These are phyloP conservation scores for Corapipo altera DNA, from an alignment of 2,113 vertebrate species.

Conservation along the genomic window DNA sequence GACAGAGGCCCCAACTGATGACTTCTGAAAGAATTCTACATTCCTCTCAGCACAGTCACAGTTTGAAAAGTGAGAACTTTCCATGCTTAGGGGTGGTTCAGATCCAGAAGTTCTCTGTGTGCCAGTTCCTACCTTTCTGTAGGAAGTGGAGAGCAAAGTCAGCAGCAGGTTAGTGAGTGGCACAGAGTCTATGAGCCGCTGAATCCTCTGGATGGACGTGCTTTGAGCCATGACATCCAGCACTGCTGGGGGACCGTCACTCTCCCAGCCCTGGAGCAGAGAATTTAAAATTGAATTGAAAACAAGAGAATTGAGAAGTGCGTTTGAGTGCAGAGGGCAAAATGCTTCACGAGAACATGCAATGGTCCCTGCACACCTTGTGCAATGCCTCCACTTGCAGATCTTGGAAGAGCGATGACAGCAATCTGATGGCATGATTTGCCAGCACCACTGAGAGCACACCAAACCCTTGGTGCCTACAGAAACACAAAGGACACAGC, in stretches of 20 bases:
- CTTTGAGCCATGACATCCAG: slow-evolving; percentile 96
- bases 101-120: not conserved
- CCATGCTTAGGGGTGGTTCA: not conserved
- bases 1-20: accelerated
- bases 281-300: not conserved
- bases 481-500: not conserved
- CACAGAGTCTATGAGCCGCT: slow-evolving; percentile 93
- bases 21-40: not conserved
- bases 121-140: slow-evolving; percentile 86
- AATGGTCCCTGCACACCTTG: slow-evolving; percentile 73
- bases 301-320: not conserved
- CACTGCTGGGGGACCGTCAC: slow-evolving; percentile 92
- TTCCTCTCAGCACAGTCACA: not conserved
- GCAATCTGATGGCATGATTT: slow-evolving; percentile 93
- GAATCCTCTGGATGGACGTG: slow-evolving; percentile 96
- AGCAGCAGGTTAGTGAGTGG: slow-evolving; percentile 94
- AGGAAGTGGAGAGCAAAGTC: slow-evolving; percentile 92
- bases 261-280: slow-evolving; percentile 84
- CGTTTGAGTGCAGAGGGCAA: not conserved
- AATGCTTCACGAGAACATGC: not conserved
- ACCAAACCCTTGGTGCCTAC: slow-evolving; percentile 95
- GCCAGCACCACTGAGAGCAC: slow-evolving; percentile 94
- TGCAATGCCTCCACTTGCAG: slow-evolving; percentile 95
- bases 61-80: not conserved
- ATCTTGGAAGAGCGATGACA: slow-evolving; percentile 96